These are phyloP conservation scores for Leptinotarsa rubiginosa DNA, from an alignment of 2,888 invertebrate genomes.

Conservation along the genomic window DNA sequence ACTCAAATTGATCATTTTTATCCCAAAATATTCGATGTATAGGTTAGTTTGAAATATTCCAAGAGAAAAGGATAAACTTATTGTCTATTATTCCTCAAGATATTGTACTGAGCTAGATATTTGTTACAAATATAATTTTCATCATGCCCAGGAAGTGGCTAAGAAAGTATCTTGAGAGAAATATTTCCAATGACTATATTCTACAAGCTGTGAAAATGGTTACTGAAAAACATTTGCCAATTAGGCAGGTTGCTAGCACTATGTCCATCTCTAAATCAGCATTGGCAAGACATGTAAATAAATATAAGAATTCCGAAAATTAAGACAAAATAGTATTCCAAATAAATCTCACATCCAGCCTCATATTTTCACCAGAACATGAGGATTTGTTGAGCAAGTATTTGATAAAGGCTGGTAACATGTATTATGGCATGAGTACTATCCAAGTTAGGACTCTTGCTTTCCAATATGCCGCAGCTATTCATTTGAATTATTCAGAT, in stretches of 20 bases:
- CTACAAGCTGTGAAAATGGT: background rate
- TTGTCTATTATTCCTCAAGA: slow-evolving; percentile 5
- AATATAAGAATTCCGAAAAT: background rate
- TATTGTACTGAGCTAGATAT: slow-evolving; percentile 1
- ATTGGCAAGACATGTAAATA: too few relatives aligned
- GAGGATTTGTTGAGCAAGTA: slow-evolving; percentile 33
- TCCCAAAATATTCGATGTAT: background rate
- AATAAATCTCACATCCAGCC: background rate
- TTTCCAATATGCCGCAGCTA: slow-evolving; percentile 22
- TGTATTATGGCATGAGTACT: slow-evolving; percentile 30
- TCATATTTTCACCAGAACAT: slow-evolving; percentile 21
- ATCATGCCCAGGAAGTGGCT: slow-evolving; percentile 4
- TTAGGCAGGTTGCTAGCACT: background rate
- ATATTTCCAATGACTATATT: background rate
- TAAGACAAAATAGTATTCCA: background rate
- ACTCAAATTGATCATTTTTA: slow-evolving; percentile 4
- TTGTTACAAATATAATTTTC: slow-evolving; percentile 7
- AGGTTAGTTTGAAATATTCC: background rate
- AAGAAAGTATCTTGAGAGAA: background rate
- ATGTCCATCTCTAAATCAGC: too few relatives aligned
- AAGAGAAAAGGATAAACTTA: background rate
- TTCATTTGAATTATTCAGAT: background rate
- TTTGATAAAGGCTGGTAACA: slow-evolving; percentile 31
- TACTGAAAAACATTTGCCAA: slow-evolving; percentile 1
- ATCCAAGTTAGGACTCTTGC: slow-evolving; percentile 30